Conservation (phyloP, 1,140 invertebrate genomes). For the Pogonomyrmex barbatus region DNA sequence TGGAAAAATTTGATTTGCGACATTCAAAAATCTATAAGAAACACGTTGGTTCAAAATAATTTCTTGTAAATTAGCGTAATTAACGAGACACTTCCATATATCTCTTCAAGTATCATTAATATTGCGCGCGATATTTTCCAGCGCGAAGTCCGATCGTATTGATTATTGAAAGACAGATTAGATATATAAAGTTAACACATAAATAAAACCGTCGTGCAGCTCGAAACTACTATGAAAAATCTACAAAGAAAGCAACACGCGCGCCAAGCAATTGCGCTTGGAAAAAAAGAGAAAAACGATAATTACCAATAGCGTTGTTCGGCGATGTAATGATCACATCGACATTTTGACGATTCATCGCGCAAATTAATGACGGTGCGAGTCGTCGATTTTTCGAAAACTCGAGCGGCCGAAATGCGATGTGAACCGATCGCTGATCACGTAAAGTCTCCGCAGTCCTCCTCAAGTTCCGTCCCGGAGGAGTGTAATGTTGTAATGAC, state of each 20-base stretch:
- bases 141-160: not conserved
- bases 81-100: not conserved
- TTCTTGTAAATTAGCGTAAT: not conserved
- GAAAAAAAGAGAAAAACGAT: not conserved
- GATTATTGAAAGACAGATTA: not conserved
- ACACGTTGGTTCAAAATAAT: too few relatives aligned
- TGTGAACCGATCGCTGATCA: not conserved
- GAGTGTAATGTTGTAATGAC: slow-evolving; percentile 53
- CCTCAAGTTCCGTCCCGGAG: slow-evolving; percentile 8
- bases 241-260: not conserved
- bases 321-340: slow-evolving; percentile 26
- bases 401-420: not conserved
- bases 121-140: not conserved
- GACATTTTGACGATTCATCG: slow-evolving; percentile 53
- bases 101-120: not conserved
- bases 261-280: not conserved
- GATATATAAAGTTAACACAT: not conserved
- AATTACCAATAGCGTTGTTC: slow-evolving; percentile 57
- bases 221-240: not conserved
- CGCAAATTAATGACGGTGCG: not conserved
- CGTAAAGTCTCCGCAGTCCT: not conserved
- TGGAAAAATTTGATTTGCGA: too few relatives aligned
- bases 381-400: not conserved
- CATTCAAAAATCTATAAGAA: too few relatives aligned
- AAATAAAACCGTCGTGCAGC: not conserved